These are phyloP conservation scores for Cheilosia vulpina DNA, from an alignment of 2,888 invertebrate species.

Conservation along the genomic window DNA sequence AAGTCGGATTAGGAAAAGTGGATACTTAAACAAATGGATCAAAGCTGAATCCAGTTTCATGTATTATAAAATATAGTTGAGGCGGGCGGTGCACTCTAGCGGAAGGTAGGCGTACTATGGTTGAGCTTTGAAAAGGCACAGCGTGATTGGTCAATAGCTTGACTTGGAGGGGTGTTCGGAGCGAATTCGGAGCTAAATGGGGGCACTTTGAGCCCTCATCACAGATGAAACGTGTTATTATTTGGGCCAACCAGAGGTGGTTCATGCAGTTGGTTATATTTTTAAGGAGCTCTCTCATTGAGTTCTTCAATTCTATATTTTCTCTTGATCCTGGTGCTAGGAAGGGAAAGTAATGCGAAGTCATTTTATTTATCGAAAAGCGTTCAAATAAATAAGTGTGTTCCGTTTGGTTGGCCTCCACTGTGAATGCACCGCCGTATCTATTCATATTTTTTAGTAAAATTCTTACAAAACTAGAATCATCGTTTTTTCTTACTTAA, in stretches of 20 bases:
- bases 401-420: background rate
- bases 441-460: constrained; percentile 37
- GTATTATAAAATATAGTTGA: background rate
- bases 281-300: too few relatives aligned
- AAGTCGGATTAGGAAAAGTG: constrained; percentile 20
- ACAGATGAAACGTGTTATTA: too few relatives aligned
- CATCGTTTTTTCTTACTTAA: constrained; percentile 15
- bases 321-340: too few relatives aligned
- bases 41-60: constrained; percentile 36
- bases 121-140: constrained; percentile 4
- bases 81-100: constrained; percentile 23
- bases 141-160: background rate
- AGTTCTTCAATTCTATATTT: too few relatives aligned
- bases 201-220: too few relatives aligned
- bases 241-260: too few relatives aligned
- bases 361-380: too few relatives aligned
- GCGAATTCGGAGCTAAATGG: background rate
- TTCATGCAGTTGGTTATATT: too few relatives aligned
- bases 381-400: background rate
- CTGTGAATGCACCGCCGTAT: constrained; percentile 33
- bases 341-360: background rate
- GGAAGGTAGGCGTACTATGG: background rate
- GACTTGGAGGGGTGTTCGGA: background rate
- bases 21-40: constrained; percentile 65
- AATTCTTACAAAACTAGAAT: constrained; percentile 52